Percentiles rank a stretch among this genome's conserved stretches.
Evolutionary conservation across 2,113 vertebrate genomes (phyloP).

Genomic region (Podilymbus podiceps): DNA sequence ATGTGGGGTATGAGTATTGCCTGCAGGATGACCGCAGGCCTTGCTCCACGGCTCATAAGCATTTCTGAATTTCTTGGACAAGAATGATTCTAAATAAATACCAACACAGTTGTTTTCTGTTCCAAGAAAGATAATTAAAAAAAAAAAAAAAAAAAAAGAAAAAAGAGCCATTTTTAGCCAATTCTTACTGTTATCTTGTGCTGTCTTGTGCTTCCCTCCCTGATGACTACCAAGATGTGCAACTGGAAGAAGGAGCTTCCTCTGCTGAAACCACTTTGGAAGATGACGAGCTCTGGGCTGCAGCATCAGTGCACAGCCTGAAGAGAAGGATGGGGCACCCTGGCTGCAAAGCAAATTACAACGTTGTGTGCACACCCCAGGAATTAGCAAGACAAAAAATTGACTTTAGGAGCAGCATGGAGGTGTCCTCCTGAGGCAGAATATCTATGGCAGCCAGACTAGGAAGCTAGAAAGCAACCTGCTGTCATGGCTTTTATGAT

Average conservation of each 20-base stretch:
- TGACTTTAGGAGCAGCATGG: not conserved
- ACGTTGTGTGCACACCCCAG: not conserved
- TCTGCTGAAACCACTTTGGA: not conserved
- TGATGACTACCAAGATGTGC: not conserved
- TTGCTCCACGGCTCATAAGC: not conserved
- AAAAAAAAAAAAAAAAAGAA: not conserved
- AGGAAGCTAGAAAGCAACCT: not conserved
- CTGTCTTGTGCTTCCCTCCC: not conserved
- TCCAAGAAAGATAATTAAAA: not conserved
- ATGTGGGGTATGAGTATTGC: not conserved
- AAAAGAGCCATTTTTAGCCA: not conserved
- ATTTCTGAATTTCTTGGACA: not conserved
- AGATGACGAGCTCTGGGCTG: not conserved
- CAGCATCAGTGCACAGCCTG: not conserved
- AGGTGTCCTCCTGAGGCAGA: not conserved
- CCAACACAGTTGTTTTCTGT: not conserved
- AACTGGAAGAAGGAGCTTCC: not conserved
- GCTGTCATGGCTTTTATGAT: not conserved
- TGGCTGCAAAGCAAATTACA: not conserved
- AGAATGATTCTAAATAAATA: not conserved
- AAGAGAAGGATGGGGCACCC: not conserved
- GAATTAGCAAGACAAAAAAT: not conserved
- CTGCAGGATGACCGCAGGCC: not conserved
- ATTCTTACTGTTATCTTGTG: not conserved
- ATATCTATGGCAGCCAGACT: not conserved